These are phyloP conservation scores for Tetraneura akinire DNA, from an alignment of 1,140 invertebrate species.

Conservation along the genomic window DNA sequence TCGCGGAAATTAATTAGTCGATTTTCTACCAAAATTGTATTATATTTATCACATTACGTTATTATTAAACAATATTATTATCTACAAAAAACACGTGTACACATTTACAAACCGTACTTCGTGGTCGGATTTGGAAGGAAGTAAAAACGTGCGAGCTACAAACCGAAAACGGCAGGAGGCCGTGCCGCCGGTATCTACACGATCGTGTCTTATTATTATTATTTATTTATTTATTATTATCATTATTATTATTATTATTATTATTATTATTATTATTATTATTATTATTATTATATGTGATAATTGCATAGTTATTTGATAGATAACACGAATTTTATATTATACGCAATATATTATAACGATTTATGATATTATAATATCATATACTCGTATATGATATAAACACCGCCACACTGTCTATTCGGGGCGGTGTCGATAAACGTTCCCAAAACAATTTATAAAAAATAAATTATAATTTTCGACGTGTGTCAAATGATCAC, in stretches of 20 bases:
- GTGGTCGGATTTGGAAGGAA: no score
- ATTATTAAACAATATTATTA: neutral
- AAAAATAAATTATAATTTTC: no score
- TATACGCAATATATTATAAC: no score
- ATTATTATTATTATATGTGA: neutral
- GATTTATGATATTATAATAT: neutral
- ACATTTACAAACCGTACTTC: neutral
- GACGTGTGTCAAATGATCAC: neutral
- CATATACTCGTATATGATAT: neutral
- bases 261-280: neutral
- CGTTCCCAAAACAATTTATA: no score
- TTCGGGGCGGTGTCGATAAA: no score
- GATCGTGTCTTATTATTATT: constrained; percentile 21
- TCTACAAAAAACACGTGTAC: neutral
- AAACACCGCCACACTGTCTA: no score
- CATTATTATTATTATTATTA: neutral
- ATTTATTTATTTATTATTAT: no score
- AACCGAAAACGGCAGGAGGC: constrained; percentile 1
- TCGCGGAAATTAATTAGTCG: constrained; percentile 5
- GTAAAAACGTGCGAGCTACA: constrained; percentile 6
- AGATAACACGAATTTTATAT: neutral
- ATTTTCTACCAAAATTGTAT: no score
- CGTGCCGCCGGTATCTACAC: no score
- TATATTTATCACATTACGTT: no score
- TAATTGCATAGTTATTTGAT: neutral